These are phyloP conservation scores for Macaca mulatta DNA, from an alignment of 2,113 vertebrate genomes.

Conservation along the genomic window DNA sequence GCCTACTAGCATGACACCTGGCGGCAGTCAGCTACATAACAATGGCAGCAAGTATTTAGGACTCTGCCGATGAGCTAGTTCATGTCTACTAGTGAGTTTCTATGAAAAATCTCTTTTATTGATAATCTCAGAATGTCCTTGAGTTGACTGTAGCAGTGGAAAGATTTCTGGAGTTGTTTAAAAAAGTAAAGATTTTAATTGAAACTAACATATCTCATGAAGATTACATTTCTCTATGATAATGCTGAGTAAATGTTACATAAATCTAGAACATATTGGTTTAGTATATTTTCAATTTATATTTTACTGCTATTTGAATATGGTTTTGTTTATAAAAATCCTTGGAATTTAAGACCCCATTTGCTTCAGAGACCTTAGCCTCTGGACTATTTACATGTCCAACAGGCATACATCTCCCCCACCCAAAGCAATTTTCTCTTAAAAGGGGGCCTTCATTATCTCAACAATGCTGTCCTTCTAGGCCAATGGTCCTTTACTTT, in stretches of 20 bases:
- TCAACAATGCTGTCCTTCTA: background rate
- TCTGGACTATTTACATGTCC: background rate
- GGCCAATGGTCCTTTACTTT: background rate
- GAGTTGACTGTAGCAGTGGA: slow-evolving; percentile 13
- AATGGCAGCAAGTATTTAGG: background rate
- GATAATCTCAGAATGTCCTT: slow-evolving; percentile 35
- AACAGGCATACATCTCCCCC: background rate
- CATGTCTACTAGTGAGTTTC: background rate
- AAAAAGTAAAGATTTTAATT: slow-evolving; percentile 59
- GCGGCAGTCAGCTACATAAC: slow-evolving; percentile 62
- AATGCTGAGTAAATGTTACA: slow-evolving; percentile 61
- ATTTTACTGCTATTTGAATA: slow-evolving; percentile 57
- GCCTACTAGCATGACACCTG: slow-evolving; percentile 77
- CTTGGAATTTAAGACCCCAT: background rate
- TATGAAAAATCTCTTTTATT: background rate
- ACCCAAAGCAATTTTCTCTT: background rate
- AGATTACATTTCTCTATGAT: slow-evolving; percentile 48
- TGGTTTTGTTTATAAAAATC: slow-evolving; percentile 37
- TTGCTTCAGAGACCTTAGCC: background rate
- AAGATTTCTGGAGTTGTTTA: slow-evolving; percentile 51
- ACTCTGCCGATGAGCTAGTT: background rate
- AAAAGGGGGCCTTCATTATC: background rate
- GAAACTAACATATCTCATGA: slow-evolving; percentile 50
- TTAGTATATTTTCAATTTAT: slow-evolving; percentile 56
- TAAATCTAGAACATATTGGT: slow-evolving; percentile 54